Conservation (phyloP, 2,797 vertebrate genomes). For the Meda fulgida region DNA sequence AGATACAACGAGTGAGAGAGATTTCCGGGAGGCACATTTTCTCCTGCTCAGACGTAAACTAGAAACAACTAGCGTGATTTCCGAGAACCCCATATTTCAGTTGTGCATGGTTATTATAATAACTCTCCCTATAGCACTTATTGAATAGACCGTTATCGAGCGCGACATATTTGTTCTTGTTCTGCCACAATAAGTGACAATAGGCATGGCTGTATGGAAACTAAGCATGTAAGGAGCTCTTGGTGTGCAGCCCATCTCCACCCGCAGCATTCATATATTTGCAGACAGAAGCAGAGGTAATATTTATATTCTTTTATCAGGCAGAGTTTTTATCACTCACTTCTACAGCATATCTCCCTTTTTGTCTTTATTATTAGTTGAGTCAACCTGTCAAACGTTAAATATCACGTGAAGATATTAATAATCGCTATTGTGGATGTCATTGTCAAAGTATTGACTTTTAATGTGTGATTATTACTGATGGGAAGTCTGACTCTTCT, state of each 20-base stretch:
- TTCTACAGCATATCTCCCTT: background rate
- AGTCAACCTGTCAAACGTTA: background rate
- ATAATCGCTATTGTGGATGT: background rate
- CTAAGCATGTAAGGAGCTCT: slow-evolving; percentile 22
- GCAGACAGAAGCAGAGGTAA: slow-evolving; percentile 35
- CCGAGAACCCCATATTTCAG: background rate
- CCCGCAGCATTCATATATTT: background rate
- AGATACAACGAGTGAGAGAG: background rate
- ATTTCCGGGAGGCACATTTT: slow-evolving; percentile 40
- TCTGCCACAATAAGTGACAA: background rate
- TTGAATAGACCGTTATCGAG: background rate
- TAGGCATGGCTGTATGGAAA: background rate
- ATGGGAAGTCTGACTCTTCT: background rate
- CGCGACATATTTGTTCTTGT: background rate
- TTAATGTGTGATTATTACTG: background rate
- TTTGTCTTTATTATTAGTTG: background rate
- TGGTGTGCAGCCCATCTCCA: background rate
- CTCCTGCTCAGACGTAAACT: background rate
- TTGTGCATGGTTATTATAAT: too few relatives aligned
- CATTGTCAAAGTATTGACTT: background rate
- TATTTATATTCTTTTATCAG: background rate
- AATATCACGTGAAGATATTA: background rate
- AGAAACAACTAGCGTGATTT: background rate
- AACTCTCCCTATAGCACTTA: background rate
- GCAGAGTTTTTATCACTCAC: background rate